phyloP scores from a whole-genome alignment of 2,888 invertebrate species.

The Smittia aterrima region DNA sequence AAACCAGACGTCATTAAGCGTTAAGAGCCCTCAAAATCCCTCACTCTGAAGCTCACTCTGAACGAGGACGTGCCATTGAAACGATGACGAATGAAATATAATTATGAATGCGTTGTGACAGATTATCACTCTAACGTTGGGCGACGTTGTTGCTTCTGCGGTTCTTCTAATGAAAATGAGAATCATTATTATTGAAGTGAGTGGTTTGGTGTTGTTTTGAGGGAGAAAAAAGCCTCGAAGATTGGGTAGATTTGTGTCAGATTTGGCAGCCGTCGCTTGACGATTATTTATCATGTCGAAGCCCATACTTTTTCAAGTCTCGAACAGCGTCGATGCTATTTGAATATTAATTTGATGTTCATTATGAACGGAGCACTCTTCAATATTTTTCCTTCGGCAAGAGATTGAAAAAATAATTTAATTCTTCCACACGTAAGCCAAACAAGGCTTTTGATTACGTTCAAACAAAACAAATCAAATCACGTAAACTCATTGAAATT shows the following conservation, averaged over 20 bases:
- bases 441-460: slow-evolving; percentile 13
- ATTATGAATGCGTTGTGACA: slow-evolving; percentile 32
- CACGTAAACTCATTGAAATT: background rate
- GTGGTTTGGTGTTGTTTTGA: background rate
- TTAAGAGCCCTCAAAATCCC: background rate
- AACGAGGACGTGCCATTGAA: background rate
- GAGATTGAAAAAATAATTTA: slow-evolving; percentile 4
- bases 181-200: slow-evolving; percentile 26
- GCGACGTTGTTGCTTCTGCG: background rate
- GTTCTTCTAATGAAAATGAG: slow-evolving; percentile 29
- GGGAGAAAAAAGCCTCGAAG: background rate
- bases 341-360: slow-evolving; percentile 18
- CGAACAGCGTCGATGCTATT: background rate
- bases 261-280: background rate
- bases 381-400: background rate
- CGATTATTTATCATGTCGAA: background rate
- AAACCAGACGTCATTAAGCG: background rate
- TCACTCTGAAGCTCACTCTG: background rate
- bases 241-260: slow-evolving; percentile 4
- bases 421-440: background rate
- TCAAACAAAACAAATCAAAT: background rate
- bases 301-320: background rate
- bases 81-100: slow-evolving; percentile 25
- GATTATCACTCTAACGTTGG: slow-evolving; percentile 19
- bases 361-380: background rate